These are phyloP conservation scores for Tolmerus cingulatus DNA, from an alignment of 2,888 invertebrate genomes.

Conservation along the genomic window DNA sequence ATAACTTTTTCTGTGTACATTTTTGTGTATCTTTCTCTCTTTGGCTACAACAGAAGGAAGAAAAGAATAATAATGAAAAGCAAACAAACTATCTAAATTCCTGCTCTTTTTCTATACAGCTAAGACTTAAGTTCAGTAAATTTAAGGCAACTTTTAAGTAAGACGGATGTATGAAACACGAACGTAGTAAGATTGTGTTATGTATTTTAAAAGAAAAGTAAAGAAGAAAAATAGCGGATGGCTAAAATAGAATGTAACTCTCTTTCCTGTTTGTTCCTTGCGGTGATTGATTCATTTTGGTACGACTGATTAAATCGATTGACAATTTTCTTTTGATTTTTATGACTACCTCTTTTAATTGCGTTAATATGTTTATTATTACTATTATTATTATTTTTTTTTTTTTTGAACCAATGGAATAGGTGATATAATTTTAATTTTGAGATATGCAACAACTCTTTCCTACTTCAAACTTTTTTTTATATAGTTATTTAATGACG, in stretches of 20 bases:
- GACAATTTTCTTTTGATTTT: constrained; percentile 6
- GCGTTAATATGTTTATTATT: background rate
- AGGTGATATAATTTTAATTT: background rate
- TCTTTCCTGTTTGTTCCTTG: constrained; percentile 11
- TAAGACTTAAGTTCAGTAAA: constrained; percentile 31
- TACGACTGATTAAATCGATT: constrained; percentile 21
- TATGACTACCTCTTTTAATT: background rate
- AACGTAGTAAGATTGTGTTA: constrained; percentile 10
- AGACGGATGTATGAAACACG: background rate
- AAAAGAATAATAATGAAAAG: background rate
- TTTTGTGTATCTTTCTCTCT: background rate
- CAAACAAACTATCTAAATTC: constrained; percentile 21
- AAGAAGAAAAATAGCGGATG: background rate
- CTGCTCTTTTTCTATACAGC: constrained; percentile 29
- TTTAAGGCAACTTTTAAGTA: constrained; percentile 27
- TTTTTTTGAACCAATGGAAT: background rate
- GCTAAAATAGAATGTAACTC: background rate
- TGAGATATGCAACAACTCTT: background rate
- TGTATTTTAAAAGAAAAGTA: constrained; percentile 1
- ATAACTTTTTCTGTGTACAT: background rate
- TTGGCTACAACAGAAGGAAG: background rate
- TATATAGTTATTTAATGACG: background rate
- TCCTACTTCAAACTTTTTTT: background rate
- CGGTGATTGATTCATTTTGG: constrained; percentile 6
- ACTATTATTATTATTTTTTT: background rate